Evolutionary conservation across 2,888 invertebrate genomes (phyloP).

Genomic region (Eupithecia subfuscata): DNA sequence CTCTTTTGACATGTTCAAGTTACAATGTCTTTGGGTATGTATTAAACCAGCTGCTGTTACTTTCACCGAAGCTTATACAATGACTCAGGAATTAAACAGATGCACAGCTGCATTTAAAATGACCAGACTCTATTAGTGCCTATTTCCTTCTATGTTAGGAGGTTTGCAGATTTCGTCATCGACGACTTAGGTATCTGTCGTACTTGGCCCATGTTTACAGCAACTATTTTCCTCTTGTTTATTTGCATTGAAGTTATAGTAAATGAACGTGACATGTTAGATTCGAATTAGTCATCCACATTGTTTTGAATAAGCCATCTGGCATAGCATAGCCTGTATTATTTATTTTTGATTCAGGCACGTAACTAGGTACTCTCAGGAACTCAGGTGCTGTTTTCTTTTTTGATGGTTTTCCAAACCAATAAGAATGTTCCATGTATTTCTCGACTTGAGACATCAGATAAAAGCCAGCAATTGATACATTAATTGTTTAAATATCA

Average conservation of each 20-base stretch:
- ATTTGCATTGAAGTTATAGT: constrained; percentile 3
- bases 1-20: neutral
- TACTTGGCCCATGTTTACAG: constrained; percentile 23
- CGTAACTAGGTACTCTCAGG: too few species aligned
- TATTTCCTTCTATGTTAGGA: constrained; percentile 29
- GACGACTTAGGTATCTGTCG: constrained; percentile 23
- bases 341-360: neutral
- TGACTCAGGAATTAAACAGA: constrained; percentile 65
- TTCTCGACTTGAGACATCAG: neutral
- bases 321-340: neutral
- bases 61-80: constrained; percentile 44
- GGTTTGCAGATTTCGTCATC: constrained; percentile 38
- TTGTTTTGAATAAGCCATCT: constrained; percentile 12
- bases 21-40: neutral
- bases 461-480: neutral
- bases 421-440: neutral
- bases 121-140: constrained; percentile 10
- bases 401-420: neutral
- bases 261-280: neutral
- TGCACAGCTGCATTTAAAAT: constrained; percentile 53
- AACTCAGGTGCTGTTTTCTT: constrained; percentile 18
- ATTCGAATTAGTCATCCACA: constrained; percentile 14
- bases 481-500: too few species aligned
- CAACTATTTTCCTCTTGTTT: constrained; percentile 23
- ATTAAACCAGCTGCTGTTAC: constrained; percentile 23